Conservation (phyloP, 2,797 vertebrate genomes). For the Typhlichthys subterraneus region DNA sequence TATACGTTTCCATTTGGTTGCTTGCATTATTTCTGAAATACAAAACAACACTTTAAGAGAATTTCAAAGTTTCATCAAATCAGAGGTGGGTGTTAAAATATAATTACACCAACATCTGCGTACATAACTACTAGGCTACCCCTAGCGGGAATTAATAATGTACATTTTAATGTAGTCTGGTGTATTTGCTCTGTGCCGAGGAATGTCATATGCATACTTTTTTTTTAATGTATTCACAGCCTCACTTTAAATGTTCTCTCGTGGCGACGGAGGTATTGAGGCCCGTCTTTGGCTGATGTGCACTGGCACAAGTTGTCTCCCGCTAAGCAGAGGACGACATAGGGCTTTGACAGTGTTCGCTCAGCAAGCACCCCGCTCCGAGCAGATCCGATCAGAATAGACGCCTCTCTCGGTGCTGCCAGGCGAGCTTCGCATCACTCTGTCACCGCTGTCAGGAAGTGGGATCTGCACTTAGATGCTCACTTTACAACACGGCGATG, state of each 20-base stretch:
- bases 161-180: slow-evolving; percentile 31
- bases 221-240: slow-evolving; percentile 39
- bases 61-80: background rate
- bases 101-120: slow-evolving; percentile 5
- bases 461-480: slow-evolving; percentile 59
- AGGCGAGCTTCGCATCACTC: slow-evolving; percentile 55
- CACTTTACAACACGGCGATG: slow-evolving; percentile 57
- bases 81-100: no score
- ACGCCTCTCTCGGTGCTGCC: slow-evolving; percentile 59
- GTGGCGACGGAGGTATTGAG: slow-evolving; percentile 43
- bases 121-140: slow-evolving; percentile 12
- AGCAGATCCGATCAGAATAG: slow-evolving; percentile 67
- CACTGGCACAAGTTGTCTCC: slow-evolving; percentile 62
- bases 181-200: slow-evolving; percentile 35
- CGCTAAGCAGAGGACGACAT: slow-evolving; percentile 49
- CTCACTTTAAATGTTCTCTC: slow-evolving; percentile 44
- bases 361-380: slow-evolving; percentile 61
- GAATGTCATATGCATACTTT: slow-evolving; percentile 48
- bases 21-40: background rate
- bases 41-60: background rate
- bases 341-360: slow-evolving; percentile 71
- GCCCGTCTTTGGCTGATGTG: slow-evolving; percentile 51
- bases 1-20: slow-evolving; percentile 26
- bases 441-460: slow-evolving; percentile 67
- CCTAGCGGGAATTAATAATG: slow-evolving; percentile 51